Evolutionary conservation across 2,888 invertebrate genomes (phyloP).

Genomic region (Sycophila texana): DNA sequence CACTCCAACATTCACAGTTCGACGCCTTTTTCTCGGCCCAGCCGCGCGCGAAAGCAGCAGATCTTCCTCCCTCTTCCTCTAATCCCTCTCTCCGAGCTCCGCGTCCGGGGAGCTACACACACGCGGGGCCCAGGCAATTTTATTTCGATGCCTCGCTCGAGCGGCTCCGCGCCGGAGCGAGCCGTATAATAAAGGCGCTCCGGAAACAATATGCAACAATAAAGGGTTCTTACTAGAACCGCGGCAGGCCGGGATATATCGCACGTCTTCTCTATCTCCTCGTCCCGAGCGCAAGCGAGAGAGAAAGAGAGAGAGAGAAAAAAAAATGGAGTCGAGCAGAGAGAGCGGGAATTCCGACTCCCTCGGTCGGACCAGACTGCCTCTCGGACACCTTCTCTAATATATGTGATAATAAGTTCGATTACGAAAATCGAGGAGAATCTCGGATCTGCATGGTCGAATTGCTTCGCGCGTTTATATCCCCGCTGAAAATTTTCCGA

Average conservation of each 20-base stretch:
- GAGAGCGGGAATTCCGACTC: conserved; percentile 44
- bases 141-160: conserved; percentile 67
- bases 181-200: conserved; percentile 68
- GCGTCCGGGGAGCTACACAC: conserved; percentile 2
- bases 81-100: too few species aligned
- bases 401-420: conserved; percentile 74
- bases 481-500: too few species aligned
- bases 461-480: neutral
- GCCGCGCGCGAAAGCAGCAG: neutral
- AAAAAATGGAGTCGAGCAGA: neutral
- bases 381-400: conserved; percentile 71
- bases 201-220: conserved; percentile 75
- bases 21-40: conserved; percentile 35
- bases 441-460: conserved; percentile 70
- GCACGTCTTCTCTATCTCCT: conserved; percentile 60
- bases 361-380: conserved; percentile 45
- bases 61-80: neutral
- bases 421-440: conserved; percentile 61
- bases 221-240: conserved; percentile 73
- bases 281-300: conserved; percentile 65
- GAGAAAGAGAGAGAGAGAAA: conserved; percentile 13
- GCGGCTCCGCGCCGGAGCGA: conserved; percentile 25
- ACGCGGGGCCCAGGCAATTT: conserved; percentile 63
- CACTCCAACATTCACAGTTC: conserved; percentile 36
- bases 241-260: conserved; percentile 62